Base-by-base conservation (phyloP, 2,113 vertebrate species). In the Chauna torquata region DNA sequence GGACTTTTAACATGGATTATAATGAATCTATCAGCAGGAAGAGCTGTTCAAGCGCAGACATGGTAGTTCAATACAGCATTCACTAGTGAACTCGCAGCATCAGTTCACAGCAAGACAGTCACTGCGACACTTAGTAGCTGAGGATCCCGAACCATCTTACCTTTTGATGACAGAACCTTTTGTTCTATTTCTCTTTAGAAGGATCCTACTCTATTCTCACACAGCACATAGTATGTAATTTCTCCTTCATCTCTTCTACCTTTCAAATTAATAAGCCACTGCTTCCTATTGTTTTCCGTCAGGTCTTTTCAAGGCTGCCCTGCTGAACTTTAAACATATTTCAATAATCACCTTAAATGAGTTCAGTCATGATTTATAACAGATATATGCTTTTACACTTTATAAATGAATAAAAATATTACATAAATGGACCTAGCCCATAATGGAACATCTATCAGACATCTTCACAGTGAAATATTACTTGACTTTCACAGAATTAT, bases 251-350 rank as follows among this genome's bases (percentile, higher is more conserved):
- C 40, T 92, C 44, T 12, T 83, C 92, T 96, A 15, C 58, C 49
- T 86, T 94, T 79, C 82, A 74, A 94, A 94, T 93, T 94, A 90
- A 86, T 32, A 79, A 49, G 20, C 38, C 62, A 24, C 49, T 69
- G 30, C 23, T 93, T 90, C 55, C 76, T 70, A 66, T 57, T 82
- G 75, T 86, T 92, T 88, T 93, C 71, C 88, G 44, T 65, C 14
- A 40, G 40, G 68, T 86, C 40, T 80, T 86, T 79, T 83, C 81
- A 89, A 92, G 50, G 75, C 54, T 95, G 69, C 42, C 54, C 76
- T 86, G 50, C 9, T 75, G 69, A 89, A 91, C 80, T 78, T 95
- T 18, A 94, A 88, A 70, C 66, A 86, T 77, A 34, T 86, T 88
- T 94, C 76, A 84, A 27, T 84, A 88, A 91, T 38, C 36, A 86